These are phyloP conservation scores for Brachionus rubens DNA, from an alignment of 1,140 invertebrate genomes.

Conservation along the genomic window DNA sequence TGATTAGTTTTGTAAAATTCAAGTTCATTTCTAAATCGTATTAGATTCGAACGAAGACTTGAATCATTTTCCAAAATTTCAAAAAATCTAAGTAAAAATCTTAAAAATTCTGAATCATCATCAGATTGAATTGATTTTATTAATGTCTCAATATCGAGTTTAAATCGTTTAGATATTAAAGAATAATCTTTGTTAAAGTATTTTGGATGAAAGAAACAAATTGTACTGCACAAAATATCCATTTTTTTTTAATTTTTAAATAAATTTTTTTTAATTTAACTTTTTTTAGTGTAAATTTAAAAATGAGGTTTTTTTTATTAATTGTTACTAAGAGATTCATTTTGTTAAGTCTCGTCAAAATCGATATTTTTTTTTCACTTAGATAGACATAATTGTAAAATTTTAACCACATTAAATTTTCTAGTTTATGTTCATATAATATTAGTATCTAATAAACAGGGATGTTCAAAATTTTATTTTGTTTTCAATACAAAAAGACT, in stretches of 20 bases:
- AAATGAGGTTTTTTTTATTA: too few species aligned
- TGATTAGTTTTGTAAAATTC: neutral
- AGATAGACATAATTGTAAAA: too few species aligned
- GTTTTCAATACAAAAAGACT: too few species aligned
- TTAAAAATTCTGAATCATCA: neutral
- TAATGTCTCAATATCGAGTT: neutral
- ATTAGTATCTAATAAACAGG: too few species aligned
- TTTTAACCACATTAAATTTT: too few species aligned
- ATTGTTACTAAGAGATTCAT: too few species aligned
- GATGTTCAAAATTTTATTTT: too few species aligned
- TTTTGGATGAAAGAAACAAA: constrained; percentile 12
- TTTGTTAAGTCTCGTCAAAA: too few species aligned
- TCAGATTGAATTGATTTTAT: neutral
- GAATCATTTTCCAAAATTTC: neutral
- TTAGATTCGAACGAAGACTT: neutral
- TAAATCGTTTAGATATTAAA: neutral
- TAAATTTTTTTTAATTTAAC: neutral
- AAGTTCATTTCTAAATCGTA: neutral
- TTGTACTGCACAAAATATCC: constrained; percentile 3
- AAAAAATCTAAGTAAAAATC: neutral
- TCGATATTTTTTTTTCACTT: too few species aligned
- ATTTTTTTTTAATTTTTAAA: constrained; percentile 12
- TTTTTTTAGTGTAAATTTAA: too few species aligned
- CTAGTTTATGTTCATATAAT: too few species aligned
- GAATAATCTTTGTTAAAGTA: constrained; percentile 20